Conservation (phyloP, 2,113 vertebrate genomes). For the Morone chrysops region DNA sequence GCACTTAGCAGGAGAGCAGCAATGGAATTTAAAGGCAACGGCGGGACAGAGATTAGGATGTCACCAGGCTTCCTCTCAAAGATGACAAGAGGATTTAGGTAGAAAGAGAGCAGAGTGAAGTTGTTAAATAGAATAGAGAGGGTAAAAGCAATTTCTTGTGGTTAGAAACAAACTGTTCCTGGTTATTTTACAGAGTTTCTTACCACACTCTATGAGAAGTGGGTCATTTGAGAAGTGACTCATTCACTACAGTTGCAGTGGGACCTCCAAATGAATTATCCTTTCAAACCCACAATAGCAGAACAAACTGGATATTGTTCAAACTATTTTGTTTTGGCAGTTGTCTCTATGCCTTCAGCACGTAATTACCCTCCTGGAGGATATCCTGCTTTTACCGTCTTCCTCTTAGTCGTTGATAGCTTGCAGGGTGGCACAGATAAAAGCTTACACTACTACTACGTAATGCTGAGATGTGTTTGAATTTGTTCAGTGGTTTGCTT, state of each 20-base stretch:
- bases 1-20: constrained; percentile 14
- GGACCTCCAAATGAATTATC: constrained; percentile 63
- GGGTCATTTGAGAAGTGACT: constrained; percentile 68
- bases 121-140: constrained; percentile 23
- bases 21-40: constrained; percentile 23
- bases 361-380: constrained; percentile 49
- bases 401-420: constrained; percentile 10
- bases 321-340: constrained; percentile 54
- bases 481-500: constrained; percentile 33
- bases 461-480: constrained; percentile 41
- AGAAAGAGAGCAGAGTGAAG: constrained; percentile 37
- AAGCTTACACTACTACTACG: not conserved
- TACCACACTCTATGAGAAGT: constrained; percentile 53
- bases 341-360: constrained; percentile 55
- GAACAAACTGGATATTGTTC: constrained; percentile 58
- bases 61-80: constrained; percentile 47
- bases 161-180: constrained; percentile 51
- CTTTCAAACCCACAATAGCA: constrained; percentile 60
- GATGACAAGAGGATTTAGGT: constrained; percentile 42
- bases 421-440: constrained; percentile 40
- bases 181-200: constrained; percentile 47
- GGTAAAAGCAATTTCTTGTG: constrained; percentile 37
- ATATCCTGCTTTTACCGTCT: constrained; percentile 51
- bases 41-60: constrained; percentile 49
- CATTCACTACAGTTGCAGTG: constrained; percentile 42